phyloP scores from a whole-genome alignment of 2,888 invertebrate genomes.

The Luperina testacea region DNA sequence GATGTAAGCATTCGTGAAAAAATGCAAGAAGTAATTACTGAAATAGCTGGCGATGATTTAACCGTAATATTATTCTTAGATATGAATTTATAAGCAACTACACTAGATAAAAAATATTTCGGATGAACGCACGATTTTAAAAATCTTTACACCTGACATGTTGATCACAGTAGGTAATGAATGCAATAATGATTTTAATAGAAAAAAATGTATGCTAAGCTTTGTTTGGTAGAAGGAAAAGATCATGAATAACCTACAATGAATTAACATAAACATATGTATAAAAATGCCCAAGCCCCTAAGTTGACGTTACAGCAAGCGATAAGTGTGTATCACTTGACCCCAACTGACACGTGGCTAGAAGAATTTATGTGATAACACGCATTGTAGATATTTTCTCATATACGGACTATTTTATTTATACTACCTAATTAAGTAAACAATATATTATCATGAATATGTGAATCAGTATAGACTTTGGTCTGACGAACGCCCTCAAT shows the following conservation, averaged over 20 bases:
- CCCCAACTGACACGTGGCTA: conserved; percentile 62
- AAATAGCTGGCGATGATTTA: conserved; percentile 63
- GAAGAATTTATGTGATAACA: conserved; percentile 61
- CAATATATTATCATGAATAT: conserved; percentile 64
- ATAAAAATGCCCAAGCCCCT: conserved; percentile 49
- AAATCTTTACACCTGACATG: background rate
- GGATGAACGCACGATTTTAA: background rate
- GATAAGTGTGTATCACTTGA: conserved; percentile 58
- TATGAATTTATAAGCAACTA: background rate
- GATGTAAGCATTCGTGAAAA: conserved; percentile 75
- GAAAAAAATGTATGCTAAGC: background rate
- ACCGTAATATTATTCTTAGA: conserved; percentile 35
- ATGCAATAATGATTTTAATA: conserved; percentile 3
- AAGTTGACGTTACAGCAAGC: conserved; percentile 35
- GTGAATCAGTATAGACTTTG: conserved; percentile 72
- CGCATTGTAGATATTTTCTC: conserved; percentile 59
- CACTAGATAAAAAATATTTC: background rate
- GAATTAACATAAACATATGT: conserved; percentile 16
- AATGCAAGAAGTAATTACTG: conserved; percentile 74
- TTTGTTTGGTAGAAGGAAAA: conserved; percentile 8
- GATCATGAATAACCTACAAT: conserved; percentile 1
- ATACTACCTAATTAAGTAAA: conserved; percentile 61
- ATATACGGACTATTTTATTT: conserved; percentile 48
- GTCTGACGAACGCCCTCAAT: conserved; percentile 72
- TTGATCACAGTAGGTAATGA: background rate